Evolutionary conservation across 92 coral and sea anemone genomes (phyloP).

Genomic region (Meandrina meandrites): DNA sequence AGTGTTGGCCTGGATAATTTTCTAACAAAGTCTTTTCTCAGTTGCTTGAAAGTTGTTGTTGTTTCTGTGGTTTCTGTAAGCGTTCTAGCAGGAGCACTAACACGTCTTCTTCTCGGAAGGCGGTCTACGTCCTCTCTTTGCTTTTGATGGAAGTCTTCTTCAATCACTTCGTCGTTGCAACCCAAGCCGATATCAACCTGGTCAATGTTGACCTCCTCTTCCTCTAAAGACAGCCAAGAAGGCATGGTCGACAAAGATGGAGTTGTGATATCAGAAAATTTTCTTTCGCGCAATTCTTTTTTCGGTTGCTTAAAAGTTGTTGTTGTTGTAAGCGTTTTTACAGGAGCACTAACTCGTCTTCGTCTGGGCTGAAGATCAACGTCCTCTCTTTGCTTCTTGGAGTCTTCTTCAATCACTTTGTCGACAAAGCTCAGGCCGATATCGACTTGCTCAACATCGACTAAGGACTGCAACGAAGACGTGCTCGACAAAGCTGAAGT

Average conservation of each 20-base stretch:
- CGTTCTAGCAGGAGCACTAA: not conserved
- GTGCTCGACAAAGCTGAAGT: not conserved
- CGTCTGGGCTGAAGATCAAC: not conserved
- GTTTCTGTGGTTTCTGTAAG: not conserved
- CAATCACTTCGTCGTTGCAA: not conserved
- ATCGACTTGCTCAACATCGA: not conserved
- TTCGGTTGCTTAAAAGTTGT: not conserved
- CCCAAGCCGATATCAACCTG: not conserved
- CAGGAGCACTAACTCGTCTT: not conserved
- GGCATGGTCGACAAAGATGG: not conserved
- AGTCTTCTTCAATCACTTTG: not conserved
- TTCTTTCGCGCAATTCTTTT: not conserved
- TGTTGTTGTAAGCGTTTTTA: not conserved
- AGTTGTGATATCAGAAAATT: not conserved
- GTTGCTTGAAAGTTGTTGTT: slow-evolving; percentile 4
- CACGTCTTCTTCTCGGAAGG: not conserved
- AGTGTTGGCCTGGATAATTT: not conserved
- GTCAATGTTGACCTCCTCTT: not conserved
- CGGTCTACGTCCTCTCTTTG: not conserved
- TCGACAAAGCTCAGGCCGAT: not conserved
- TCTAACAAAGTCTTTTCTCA: not conserved
- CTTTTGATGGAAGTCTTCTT: not conserved
- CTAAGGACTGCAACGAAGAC: not conserved
- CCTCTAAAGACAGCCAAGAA: not conserved
- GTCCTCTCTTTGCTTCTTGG: not conserved